Base-by-base conservation (phyloP, 2,888 invertebrate species). In the Diadegma fenestrale region DNA sequence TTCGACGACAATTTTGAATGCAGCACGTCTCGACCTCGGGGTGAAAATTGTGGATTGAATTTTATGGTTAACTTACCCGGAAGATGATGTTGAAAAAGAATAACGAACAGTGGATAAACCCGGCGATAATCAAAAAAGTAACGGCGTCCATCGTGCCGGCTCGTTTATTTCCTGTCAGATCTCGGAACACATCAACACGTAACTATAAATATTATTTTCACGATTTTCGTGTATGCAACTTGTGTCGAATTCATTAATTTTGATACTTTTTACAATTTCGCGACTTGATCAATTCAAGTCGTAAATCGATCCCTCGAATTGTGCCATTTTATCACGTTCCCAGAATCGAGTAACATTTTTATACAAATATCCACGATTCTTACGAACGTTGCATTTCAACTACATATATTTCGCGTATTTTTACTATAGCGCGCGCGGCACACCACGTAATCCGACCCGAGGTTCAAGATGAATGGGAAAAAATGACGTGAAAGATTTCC, bases 1-100 rank as follows among this genome's bases (percentile, higher is more conserved):
- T 22, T 10, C 0, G 19, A 19, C n/a, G 8, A 8, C 19, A 51
- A 10, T 10, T 19, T 51, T 51, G 19, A 2, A 2, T 51, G 51
- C 2, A 19, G 51, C 19, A 51, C 4, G 33, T 51, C 8, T 19
- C 1, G 51, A 51, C 19, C 19, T 10, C 2, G 19, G 22, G 19
- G 2, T 10, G 6, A n/a, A 51, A 7, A 19, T 51, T 7, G 22
- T 12, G 22, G 22, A 22, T 12, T 26, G 4, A 26, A 26, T 26
- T 14, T 26, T 58, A 37, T 68, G 43, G 7, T 68, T 14, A 19
- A 14, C 41, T 91, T 94, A 97, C 97, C 96, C 97, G 97, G 91
- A 97, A 97, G 93, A 98, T 96, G n/a, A 96, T 95, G 93, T 98
- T 97, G 92, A 97, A 97, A 93, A 97, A 97, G 93, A 96, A 96